Base-by-base conservation (phyloP, 1,140 invertebrate genomes). In the Chymomyza costata region DNA sequence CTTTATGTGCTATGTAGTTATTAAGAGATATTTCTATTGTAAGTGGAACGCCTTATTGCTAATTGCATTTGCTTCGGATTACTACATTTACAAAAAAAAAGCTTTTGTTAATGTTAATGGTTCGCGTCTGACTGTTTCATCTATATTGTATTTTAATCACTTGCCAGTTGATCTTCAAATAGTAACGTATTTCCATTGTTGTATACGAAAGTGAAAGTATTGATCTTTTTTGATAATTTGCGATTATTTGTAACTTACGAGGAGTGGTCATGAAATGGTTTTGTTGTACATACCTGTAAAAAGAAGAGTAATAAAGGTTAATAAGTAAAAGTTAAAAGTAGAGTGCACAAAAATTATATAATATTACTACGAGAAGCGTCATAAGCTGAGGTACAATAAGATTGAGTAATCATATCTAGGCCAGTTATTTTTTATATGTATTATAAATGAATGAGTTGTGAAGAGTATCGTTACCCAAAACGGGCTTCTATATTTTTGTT, bases 201-300 rank as follows among this genome's bases (percentile, higher is more conserved):
- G n/a, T 56, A 25, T 18, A 19, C 2, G 39, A 56, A 34, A 61
- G 58, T 56, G 46, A 56, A 61, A 61, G 58, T 61, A 16, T 56
- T 6, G 28, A 61, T 39, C 34, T 28, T 21, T 11, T 50, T 48
- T 48, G 50, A 60, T 53, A 54, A 60, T 54, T 7, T 37, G 28
- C 35, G 25, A 32, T 10, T 15, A 8, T 46, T 31, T n/a, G 15
- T 31, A 14, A 66, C 48, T 52, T 52, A 61, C 51, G 14, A 17
- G 17, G 38, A 30, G 43, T 37, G 16, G 35, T n/a, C 6, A 14
- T 15, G 2, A 11, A 28, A 3, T 45, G 17, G 0, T 5, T 1
- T 18, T 41, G 10, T 7, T 32, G 11, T 53, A 56, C 51, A 25
- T 67, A 58, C 40, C 65, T 57, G 48, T 2, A 41, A 62, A 21